These are phyloP conservation scores for Hermaeophaga mercurialis DNA, from an alignment of 2,888 invertebrate species.

Conservation along the genomic window DNA sequence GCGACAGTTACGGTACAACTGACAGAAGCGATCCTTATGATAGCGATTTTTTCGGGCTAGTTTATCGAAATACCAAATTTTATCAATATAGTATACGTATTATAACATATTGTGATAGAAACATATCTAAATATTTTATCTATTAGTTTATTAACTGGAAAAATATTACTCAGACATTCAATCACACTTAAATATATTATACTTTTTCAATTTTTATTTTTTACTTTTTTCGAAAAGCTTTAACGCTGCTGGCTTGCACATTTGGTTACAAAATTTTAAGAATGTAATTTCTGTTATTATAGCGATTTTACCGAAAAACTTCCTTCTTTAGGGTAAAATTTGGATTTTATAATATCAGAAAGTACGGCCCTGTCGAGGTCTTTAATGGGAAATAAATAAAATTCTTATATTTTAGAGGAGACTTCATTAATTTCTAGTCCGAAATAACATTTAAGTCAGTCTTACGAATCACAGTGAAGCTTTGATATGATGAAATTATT, in stretches of 20 bases:
- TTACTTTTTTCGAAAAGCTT: constrained; percentile 48
- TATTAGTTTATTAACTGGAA: constrained; percentile 53
- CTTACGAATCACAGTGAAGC: constrained; percentile 64
- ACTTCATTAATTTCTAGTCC: constrained; percentile 52
- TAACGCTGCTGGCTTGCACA: constrained; percentile 51
- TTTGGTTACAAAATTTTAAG: constrained; percentile 25
- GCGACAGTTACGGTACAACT: constrained; percentile 54
- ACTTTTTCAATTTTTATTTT: constrained; percentile 46
- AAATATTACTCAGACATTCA: constrained; percentile 53
- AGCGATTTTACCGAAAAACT: too few relatives aligned
- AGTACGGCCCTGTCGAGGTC: background rate
- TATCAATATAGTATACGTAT: constrained; percentile 50
- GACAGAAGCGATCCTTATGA: constrained; percentile 54
- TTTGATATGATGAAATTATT: constrained; percentile 63
- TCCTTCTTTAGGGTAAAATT: too few relatives aligned
- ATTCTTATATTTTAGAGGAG: constrained; percentile 42
- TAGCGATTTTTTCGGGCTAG: constrained; percentile 41
- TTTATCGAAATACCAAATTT: constrained; percentile 39
- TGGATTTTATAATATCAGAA: too few relatives aligned
- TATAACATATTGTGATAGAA: constrained; percentile 54
- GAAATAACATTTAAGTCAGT: constrained; percentile 61
- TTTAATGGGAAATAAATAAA: constrained; percentile 25
- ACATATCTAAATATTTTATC: constrained; percentile 55
- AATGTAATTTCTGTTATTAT: background rate
- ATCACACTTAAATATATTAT: constrained; percentile 50